Evolutionary conservation across 2,888 invertebrate genomes (phyloP), one percentile per base, ranked within the genome.

Genomic region (Caenorhabditis plicata): DNA sequence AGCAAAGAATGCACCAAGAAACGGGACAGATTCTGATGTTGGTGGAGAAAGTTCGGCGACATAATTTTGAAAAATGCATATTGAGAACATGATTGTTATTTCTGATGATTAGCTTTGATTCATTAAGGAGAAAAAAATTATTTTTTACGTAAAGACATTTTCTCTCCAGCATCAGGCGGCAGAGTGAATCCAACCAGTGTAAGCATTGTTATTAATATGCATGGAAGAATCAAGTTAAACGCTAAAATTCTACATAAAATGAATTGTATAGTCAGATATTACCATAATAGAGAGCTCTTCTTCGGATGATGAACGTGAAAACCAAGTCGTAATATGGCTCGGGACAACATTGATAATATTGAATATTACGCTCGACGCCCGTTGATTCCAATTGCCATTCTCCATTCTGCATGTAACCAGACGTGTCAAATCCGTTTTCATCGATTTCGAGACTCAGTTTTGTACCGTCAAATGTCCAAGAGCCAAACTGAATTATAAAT

Each of bases 191-290:
- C 72, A 32, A 73, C 68, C 5, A 74, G 57, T 0, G 74, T 74
- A 23, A 74, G 85, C 94, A 95, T 76, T 5, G 74, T 74, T 29
- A 72, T 74, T n/a, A 74, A 55, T 26, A 74, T 66, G 36, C 74
- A 74, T 0, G 96, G 96, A 82, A 96, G 92, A 84, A 96, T 95
- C 82, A 96, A 88, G 86, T 96, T 96, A 87, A 96, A 94, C 86
- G 63, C 72, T 74, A 48, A 25, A 65, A 57, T 46, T 33, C 9
- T 3, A 8, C 7, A 2, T 13, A 17, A 20, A 20, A 17, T 22
- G 20, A 9, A 8, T 43, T 22, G 15, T n/a, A n/a, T 7, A 8
- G 1, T 20, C 1, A n/a, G 4, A 5, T 33, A 43, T 52, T 29
- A 72, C 94, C 94, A 86, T 96, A 96, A 87, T 95, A 96, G 76